Evolutionary conservation across 2,797 vertebrate species (phyloP).

Genomic region (Babyrousa celebensis): DNA sequence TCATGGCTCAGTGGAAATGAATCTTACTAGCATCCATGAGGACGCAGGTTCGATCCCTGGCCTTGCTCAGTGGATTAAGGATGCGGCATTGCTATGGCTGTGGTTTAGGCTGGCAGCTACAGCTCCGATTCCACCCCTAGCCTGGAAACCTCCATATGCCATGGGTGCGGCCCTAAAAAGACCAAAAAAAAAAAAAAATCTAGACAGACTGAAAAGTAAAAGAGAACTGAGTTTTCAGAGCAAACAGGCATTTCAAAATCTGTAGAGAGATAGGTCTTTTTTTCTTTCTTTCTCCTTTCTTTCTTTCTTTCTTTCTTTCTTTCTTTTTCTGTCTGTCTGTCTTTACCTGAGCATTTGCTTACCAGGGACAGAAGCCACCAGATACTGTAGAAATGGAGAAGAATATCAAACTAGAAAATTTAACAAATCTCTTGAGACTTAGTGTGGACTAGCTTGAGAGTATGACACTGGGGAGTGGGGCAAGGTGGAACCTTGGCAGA

Average conservation of each 20-base stretch:
- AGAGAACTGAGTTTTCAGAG: conserved; percentile 3
- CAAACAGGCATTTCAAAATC: conserved; percentile 33
- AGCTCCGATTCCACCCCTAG: too few species aligned
- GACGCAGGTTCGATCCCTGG: too few species aligned
- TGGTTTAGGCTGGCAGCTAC: too few species aligned
- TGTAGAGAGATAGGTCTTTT: background rate
- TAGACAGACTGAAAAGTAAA: background rate
- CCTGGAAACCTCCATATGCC: too few species aligned
- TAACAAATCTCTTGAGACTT: background rate
- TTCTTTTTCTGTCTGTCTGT: too few species aligned
- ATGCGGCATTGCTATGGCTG: too few species aligned
- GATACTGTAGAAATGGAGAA: conserved; percentile 3
- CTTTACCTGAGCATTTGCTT: conserved; percentile 19
- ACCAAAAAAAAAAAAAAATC: background rate
- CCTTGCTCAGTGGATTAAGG: too few species aligned
- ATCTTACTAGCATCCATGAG: too few species aligned
- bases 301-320: too few species aligned
- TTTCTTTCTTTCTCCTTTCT: too few species aligned
- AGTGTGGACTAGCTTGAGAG: background rate
- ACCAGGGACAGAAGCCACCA: conserved; percentile 5
- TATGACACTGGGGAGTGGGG: background rate
- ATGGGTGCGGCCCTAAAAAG: too few species aligned
- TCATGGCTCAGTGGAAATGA: too few species aligned
- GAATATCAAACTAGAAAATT: background rate
- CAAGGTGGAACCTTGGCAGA: background rate